Conservation (phyloP, 2,113 vertebrate species). For the Naja naja region DNA sequence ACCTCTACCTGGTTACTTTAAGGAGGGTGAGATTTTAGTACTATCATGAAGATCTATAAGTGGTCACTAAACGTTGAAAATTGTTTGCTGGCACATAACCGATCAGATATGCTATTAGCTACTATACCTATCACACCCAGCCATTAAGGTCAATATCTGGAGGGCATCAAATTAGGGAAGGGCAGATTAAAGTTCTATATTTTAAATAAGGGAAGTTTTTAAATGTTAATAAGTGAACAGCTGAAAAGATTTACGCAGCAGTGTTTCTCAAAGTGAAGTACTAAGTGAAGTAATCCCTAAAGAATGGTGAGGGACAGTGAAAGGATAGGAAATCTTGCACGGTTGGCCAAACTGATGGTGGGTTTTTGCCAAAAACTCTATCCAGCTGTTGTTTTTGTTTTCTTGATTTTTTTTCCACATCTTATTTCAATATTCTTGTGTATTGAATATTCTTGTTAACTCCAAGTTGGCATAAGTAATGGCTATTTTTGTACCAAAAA, state of each 20-base stretch:
- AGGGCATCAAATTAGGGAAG: neutral
- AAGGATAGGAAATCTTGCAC: neutral
- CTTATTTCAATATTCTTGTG: no score
- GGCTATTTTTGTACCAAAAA: neutral
- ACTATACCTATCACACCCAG: neutral
- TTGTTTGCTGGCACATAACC: neutral
- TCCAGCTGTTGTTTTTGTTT: neutral
- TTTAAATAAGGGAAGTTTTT: neutral
- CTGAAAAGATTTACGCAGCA: neutral
- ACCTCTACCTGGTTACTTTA: neutral
- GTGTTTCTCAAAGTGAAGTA: neutral
- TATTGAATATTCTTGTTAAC: neutral
- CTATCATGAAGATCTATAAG: neutral
- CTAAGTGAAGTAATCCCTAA: neutral
- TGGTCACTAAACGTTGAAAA: neutral
- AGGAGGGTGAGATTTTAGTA: neutral
- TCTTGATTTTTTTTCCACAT: neutral
- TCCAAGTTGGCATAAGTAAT: neutral
- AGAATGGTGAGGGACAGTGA: neutral
- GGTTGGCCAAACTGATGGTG: neutral
- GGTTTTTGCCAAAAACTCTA: neutral
- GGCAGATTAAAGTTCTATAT: neutral
- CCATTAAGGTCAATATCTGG: neutral
- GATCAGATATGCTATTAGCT: neutral
- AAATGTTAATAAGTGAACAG: neutral